Evolutionary conservation across 2,888 invertebrate species (phyloP), one percentile per base, ranked within the genome.

Genomic region (Tachystola acroxantha): DNA sequence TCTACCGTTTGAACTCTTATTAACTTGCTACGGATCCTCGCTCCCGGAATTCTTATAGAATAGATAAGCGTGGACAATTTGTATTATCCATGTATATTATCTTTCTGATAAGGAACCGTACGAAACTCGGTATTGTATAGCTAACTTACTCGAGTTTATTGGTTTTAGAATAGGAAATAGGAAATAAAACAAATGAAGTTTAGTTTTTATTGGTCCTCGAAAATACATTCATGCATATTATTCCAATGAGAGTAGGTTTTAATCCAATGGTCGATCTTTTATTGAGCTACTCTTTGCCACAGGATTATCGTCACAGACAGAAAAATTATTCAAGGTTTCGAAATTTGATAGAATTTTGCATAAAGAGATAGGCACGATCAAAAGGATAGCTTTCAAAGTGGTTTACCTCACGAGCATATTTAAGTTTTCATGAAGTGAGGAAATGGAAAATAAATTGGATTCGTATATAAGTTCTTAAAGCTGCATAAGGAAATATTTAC

Each of bases 401-500:
- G 81, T 80, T 78, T 81, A 85, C 81, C 82, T 81, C 68, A 75
- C 68, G 68, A 82, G 66, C 81, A 81, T 81, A 80, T 85, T 86
- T 85, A 85, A 85, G 81, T 84, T 85, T 82, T 80, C 82, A 84
- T 78, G 79, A 79, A 81, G 79, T 86, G 78, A 64, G 84, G 77
- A 81, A 85, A 86, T 85, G 82, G 86, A 75, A 86, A 81, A 85
- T 85, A 86, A 86, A 85, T 85, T 85, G 76, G 69, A 80, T 85
- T 80, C 78, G 74, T 76, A 76, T 76, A 76, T n/a, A 81, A 68
- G 82, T 80, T 82, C 84, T 80, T 79, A 78, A 71, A 77, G 70
- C 67, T 52, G 67, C 64, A 65, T 56, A 60, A 55, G 64, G 59
- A 66, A 66, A 69, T 78, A 67, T 82, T 80, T 80, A 79, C 76